These are phyloP conservation scores for Falco cherrug DNA, from an alignment of 2,797 vertebrate species.

Conservation along the genomic window DNA sequence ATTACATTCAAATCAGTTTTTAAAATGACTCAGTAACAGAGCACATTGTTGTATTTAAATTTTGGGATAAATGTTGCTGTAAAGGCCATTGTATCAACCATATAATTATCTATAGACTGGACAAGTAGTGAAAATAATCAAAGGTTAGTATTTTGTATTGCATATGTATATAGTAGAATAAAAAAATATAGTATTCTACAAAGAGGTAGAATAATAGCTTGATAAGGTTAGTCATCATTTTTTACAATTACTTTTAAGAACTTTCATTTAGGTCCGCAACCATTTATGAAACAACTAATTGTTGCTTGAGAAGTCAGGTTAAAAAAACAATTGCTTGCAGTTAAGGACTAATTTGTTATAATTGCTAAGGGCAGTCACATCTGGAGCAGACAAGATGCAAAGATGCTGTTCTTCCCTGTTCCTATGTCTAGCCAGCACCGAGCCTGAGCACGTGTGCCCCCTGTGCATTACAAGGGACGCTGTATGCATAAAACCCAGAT, in stretches of 20 bases:
- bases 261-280: neutral
- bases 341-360: neutral
- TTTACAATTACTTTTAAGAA: neutral
- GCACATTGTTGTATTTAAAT: neutral
- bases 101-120: neutral
- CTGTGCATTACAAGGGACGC: neutral
- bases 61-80: neutral
- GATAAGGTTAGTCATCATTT: neutral
- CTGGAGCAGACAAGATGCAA: neutral
- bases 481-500: neutral
- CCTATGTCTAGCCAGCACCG: neutral
- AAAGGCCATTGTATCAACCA: neutral
- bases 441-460: neutral
- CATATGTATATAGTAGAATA: neutral
- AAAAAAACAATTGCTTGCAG: neutral
- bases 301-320: neutral
- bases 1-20: conserved; percentile 40
- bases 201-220: neutral
- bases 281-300: neutral
- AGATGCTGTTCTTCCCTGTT: neutral
- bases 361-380: neutral
- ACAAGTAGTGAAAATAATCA: neutral
- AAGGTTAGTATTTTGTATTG: neutral
- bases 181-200: neutral
- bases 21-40: conserved; percentile 34